Base-by-base conservation (phyloP, 2,888 invertebrate species). In the Diadegma fenestrale region DNA sequence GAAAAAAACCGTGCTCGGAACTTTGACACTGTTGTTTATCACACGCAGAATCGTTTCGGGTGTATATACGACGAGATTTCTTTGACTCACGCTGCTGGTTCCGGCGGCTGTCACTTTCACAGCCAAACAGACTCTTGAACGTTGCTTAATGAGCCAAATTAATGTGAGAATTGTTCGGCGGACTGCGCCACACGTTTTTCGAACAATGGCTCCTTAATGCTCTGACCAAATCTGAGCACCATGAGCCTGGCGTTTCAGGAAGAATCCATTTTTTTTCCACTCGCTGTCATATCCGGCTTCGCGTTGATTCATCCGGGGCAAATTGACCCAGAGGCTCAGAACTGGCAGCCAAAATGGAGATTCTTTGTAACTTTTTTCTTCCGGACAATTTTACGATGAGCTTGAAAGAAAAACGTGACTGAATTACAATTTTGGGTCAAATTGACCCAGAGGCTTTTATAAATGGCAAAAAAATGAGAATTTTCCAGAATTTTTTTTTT, bases 101-200 rank as follows among this genome's bases (percentile, higher is more conserved):
- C 66, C 73, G 75, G 43, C 58, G 75, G 63, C 54, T 61, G 75
- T 72, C 80, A 75, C 64, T 66, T 66, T 73, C 66, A 80, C 75
- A 54, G 37, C 26, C 45, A 26, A 43, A 54, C 30, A 0, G 7
- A n/a, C n/a, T n/a, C n/a, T 6, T 68, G 12, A 58, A 26, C 58
- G 58, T 6, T 58, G 22, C 58, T 58, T 58, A 58, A 58, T 58
- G 58, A 58, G 26, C 8, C 26, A 26, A 58, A 58, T 58, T 58
- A 22, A 58, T 58, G 58, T 58, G 58, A 26, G 58, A 58, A 58
- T 58, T 22, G 22, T 14, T 58, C 26, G 58, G 12, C 14, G 12
- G 4, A 10, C 10, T 1, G 30, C 2, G 2, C 30, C 4, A 4
- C 30, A 30, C 26, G 22, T 26, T 58, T 58, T 26, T 58, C 58